Percentiles rank a stretch among this genome's conserved stretches.
phyloP scores from a whole-genome alignment of 2,113 vertebrate species.

The Orycteropus afer region DNA sequence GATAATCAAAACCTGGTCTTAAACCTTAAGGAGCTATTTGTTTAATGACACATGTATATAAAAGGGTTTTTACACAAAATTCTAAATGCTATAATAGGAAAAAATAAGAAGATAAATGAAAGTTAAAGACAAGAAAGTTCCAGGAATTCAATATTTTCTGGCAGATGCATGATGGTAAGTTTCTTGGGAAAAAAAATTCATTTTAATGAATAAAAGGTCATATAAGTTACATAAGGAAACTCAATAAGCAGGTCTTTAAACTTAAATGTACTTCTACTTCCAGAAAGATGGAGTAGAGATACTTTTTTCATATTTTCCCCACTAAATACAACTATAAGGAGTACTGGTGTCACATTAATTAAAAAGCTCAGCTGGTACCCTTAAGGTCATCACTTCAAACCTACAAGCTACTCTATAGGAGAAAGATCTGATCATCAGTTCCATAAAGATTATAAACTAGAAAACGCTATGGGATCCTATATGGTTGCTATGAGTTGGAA shows the following conservation, averaged over 20 bases:
- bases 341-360: too few relatives aligned
- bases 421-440: too few relatives aligned
- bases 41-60: background rate
- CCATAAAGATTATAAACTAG: too few relatives aligned
- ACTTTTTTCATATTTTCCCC: background rate
- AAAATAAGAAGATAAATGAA: constrained; percentile 8
- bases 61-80: background rate
- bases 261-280: background rate
- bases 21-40: background rate
- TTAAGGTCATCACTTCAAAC: too few relatives aligned
- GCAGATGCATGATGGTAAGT: background rate
- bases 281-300: background rate
- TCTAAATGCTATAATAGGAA: background rate
- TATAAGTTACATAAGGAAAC: background rate
- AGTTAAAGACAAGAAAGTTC: background rate
- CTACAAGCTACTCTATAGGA: too few relatives aligned
- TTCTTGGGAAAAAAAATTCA: too few relatives aligned
- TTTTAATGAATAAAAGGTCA: background rate
- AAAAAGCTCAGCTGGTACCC: too few relatives aligned
- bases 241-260: background rate
- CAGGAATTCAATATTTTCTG: background rate
- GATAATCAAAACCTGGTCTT: background rate
- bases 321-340: background rate
- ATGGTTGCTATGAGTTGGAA: too few relatives aligned
- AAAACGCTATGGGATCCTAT: too few relatives aligned